Evolutionary conservation across 2,888 invertebrate species (phyloP).

Genomic region (Teleiodes luculella): DNA sequence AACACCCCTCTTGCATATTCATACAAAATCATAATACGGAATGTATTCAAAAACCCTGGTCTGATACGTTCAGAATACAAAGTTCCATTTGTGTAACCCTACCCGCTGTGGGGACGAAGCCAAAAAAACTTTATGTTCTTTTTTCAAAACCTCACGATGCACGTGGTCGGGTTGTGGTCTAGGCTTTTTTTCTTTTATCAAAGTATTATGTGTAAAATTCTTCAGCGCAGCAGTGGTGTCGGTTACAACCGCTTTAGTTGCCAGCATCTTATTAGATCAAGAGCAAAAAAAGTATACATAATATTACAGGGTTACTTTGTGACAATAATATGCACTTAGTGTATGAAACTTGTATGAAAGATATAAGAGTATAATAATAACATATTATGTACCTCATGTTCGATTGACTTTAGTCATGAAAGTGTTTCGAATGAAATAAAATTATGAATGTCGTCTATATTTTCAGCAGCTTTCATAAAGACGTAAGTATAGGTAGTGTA

Average conservation of each 20-base stretch:
- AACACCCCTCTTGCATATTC: slow-evolving; percentile 14
- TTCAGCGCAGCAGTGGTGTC: slow-evolving; percentile 46
- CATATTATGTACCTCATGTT: no score
- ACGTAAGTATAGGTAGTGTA: no score
- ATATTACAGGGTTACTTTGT: not conserved
- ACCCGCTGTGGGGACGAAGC: slow-evolving; percentile 57
- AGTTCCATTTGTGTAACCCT: slow-evolving; percentile 72
- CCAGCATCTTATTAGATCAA: slow-evolving; percentile 22
- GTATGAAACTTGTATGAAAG: no score
- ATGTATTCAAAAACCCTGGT: slow-evolving; percentile 30
- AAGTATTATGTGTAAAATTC: slow-evolving; percentile 70
- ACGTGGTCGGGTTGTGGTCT: slow-evolving; percentile 75
- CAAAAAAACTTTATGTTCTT: slow-evolving; percentile 55
- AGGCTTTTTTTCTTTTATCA: slow-evolving; percentile 55
- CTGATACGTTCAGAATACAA: slow-evolving; percentile 52
- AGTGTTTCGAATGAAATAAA: no score
- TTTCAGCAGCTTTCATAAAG: no score
- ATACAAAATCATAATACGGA: slow-evolving; percentile 16
- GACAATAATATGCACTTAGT: no score
- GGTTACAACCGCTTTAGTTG: slow-evolving; percentile 45
- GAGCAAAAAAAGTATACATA: slow-evolving; percentile 7
- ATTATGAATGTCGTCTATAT: no score
- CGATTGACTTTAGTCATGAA: no score
- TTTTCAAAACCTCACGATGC: slow-evolving; percentile 59
- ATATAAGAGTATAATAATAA: no score